These are phyloP conservation scores for Liparis tanakae DNA, from an alignment of 2,797 vertebrate genomes.

Conservation along the genomic window DNA sequence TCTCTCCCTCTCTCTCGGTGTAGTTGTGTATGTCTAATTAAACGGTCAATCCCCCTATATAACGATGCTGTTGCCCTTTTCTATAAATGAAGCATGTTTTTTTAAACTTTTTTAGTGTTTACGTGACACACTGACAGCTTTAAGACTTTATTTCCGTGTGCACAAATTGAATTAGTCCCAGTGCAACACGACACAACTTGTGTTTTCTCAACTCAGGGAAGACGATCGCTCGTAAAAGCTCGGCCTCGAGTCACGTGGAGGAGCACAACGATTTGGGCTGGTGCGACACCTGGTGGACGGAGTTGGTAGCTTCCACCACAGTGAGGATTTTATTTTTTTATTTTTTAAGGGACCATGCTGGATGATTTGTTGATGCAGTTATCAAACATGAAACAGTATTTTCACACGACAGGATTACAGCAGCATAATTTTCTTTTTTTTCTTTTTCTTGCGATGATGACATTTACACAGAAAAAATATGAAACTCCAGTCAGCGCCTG, in stretches of 20 bases:
- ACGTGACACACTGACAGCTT: neutral
- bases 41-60: neutral
- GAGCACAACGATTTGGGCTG: slow-evolving; percentile 11
- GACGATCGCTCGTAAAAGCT: too few species aligned
- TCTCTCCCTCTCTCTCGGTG: slow-evolving; percentile 15
- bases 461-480: neutral
- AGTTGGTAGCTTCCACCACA: slow-evolving; percentile 1
- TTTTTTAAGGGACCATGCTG: neutral
- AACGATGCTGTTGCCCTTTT: neutral
- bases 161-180: too few species aligned
- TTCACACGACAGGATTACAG: neutral
- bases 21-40: slow-evolving; percentile 48
- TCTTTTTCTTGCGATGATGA: neutral
- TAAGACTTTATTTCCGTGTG: neutral
- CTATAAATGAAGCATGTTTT: neutral
- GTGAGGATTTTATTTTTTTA: neutral
- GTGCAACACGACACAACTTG: too few species aligned
- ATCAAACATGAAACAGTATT: slow-evolving; percentile 7
- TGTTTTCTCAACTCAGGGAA: too few species aligned
- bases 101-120: neutral
- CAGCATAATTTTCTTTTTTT: neutral
- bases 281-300: slow-evolving; percentile 62
- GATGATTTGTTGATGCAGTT: slow-evolving; percentile 30
- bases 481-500: neutral
- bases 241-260: too few species aligned